A percentile compares a stretch with the other conserved stretches of the same genome.
Evolutionary conservation across 2,113 vertebrate species (phyloP).

Genomic region (Scomber japonicus): DNA sequence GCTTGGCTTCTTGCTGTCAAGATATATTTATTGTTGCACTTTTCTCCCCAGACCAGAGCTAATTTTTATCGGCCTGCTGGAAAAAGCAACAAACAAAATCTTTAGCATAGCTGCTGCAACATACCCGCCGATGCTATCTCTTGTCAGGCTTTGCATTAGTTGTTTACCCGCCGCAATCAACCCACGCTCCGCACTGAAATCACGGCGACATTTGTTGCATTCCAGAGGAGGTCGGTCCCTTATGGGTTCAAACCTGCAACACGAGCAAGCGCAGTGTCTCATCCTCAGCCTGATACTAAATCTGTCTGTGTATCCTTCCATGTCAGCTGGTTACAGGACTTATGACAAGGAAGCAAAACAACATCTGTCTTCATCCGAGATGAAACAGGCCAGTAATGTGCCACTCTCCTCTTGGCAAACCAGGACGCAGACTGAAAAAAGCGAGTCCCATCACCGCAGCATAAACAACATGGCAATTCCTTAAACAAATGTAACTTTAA

Average conservation of each 20-base stretch:
- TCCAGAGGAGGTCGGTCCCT: constrained; percentile 16
- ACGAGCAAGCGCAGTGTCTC: constrained; percentile 30
- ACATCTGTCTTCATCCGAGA: constrained; percentile 70
- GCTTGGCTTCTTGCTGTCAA: constrained; percentile 35
- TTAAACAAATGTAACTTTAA: constrained; percentile 73
- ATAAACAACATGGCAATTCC: constrained; percentile 66
- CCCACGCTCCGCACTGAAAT: neutral
- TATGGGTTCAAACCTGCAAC: constrained; percentile 16
- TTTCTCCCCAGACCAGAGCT: constrained; percentile 38
- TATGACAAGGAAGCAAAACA: constrained; percentile 73
- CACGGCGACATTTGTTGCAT: constrained; percentile 17
- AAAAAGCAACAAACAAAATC: constrained; percentile 51
- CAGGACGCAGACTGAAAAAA: constrained; percentile 36
- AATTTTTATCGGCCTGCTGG: constrained; percentile 28
- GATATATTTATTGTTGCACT: constrained; percentile 44
- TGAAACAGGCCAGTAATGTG: constrained; percentile 65
- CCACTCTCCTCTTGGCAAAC: constrained; percentile 53
- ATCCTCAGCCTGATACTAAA: constrained; percentile 46
- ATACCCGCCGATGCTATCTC: constrained; percentile 17
- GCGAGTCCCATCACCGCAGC: constrained; percentile 48
- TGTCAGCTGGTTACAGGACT: constrained; percentile 56
- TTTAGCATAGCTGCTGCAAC: constrained; percentile 13
- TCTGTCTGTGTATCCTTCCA: constrained; percentile 66
- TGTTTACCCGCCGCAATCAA: constrained; percentile 37
- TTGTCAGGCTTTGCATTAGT: constrained; percentile 24